Conservation (phyloP, 2,113 vertebrate genomes). For the Maccullochella peelii region DNA sequence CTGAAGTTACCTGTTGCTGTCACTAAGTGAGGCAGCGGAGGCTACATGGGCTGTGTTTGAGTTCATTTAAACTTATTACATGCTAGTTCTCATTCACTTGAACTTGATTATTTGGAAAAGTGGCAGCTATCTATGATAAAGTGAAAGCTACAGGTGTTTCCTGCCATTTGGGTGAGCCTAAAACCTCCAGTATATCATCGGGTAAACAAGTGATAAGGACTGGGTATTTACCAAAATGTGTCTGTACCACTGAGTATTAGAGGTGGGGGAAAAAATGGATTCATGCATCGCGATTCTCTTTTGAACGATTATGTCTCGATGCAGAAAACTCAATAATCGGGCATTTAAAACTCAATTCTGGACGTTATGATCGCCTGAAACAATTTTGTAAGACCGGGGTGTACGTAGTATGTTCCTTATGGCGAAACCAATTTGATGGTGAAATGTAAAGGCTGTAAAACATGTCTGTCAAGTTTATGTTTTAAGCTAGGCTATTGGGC, state of each 20-base stretch:
- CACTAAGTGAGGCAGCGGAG: not conserved
- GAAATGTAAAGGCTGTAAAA: too few species aligned
- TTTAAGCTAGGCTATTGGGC: too few species aligned
- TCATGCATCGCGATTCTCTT: too few species aligned
- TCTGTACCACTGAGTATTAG: not conserved
- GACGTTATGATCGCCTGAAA: too few species aligned
- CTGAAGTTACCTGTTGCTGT: conserved; percentile 1
- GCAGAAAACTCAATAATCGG: too few species aligned
- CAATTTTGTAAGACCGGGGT: too few species aligned
- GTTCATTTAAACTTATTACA: not conserved
- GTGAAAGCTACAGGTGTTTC: conserved; percentile 7
- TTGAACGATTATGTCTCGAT: too few species aligned
- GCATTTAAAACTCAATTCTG: too few species aligned
- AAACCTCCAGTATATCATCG: not conserved
- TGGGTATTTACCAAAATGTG: not conserved
- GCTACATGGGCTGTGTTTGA: not conserved
- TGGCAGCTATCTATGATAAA: not conserved
- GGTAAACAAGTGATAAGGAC: conserved; percentile 1
- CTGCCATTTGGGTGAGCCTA: not conserved
- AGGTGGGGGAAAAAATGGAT: too few species aligned
- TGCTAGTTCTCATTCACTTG: not conserved
- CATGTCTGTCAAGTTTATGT: too few species aligned
- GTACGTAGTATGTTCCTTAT: too few species aligned
- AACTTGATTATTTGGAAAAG: not conserved
- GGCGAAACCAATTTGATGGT: too few species aligned